Percentiles rank a stretch among this genome's conserved stretches.
Conservation (phyloP, 2,797 vertebrate genomes). For the Cyclopterus lumpus region DNA sequence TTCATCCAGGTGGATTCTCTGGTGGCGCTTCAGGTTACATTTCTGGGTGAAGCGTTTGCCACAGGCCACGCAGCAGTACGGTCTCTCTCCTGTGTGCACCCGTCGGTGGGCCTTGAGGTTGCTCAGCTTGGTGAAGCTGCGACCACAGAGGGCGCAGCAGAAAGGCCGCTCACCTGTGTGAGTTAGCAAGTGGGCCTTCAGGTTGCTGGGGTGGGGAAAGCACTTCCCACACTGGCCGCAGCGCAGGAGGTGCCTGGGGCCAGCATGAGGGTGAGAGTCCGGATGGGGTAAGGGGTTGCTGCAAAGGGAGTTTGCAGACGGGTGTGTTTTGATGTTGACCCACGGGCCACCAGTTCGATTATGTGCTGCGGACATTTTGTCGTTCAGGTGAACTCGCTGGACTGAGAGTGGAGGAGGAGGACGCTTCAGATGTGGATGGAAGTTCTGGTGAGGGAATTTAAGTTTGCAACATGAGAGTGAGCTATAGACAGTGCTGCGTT, state of each 20-base stretch:
- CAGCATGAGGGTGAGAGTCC: slow-evolving; percentile 31
- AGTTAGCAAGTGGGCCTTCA: slow-evolving; percentile 84
- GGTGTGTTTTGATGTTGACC: slow-evolving; percentile 66
- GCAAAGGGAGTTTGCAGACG: slow-evolving; percentile 53
- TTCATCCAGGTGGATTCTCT: slow-evolving; percentile 81
- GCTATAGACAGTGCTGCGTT: slow-evolving; percentile 40
- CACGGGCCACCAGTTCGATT: slow-evolving; percentile 53
- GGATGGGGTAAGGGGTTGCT: slow-evolving; percentile 30
- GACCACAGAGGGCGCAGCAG: slow-evolving; percentile 83
- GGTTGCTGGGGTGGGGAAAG: slow-evolving; percentile 85
- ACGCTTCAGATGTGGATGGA: slow-evolving; percentile 70
- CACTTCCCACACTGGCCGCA: slow-evolving; percentile 83
- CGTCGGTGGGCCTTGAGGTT: slow-evolving; percentile 86
- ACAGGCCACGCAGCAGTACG: slow-evolving; percentile 84
- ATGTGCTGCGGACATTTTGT: slow-evolving; percentile 56
- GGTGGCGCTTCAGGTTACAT: slow-evolving; percentile 86
- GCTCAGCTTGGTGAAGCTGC: slow-evolving; percentile 87
- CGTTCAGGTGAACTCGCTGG: slow-evolving; percentile 56
- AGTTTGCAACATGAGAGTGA: slow-evolving; percentile 47
- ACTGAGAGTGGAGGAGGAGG: slow-evolving; percentile 44
- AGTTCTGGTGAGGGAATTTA: slow-evolving; percentile 61
- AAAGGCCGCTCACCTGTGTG: slow-evolving; percentile 87
- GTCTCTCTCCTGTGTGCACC: slow-evolving; percentile 85
- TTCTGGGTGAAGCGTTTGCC: slow-evolving; percentile 88
- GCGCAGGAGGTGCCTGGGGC: slow-evolving; percentile 64